Base-by-base conservation (phyloP, 2,797 vertebrate genomes). In the Diceros bicornis region DNA sequence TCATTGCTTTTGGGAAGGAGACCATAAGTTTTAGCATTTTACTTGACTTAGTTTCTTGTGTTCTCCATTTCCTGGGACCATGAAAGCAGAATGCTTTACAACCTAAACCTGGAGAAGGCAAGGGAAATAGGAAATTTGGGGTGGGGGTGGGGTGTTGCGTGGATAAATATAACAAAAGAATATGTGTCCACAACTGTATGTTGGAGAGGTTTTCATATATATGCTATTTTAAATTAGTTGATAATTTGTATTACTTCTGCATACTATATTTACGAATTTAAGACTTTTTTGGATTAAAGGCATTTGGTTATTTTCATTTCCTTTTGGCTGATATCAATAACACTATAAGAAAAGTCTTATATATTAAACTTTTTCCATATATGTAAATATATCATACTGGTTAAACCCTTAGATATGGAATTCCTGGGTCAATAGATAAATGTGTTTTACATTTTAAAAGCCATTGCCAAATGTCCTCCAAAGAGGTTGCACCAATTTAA, bases 341-440 rank as follows among this genome's bases (percentile, higher is more conserved):
- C 37, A 17, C 41, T 61, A 7, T 32, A 87, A 81, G 17, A 93
- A 89, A 97, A 81, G 32, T 4, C 57, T 50, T 29, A 71, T 52
- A 52, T 52, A 17, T 55, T n/a, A 11, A 71, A 69, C 25, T 52
- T 68, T 75, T 83, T 41, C 37, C 4, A 52, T 1, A 13, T 68
- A 78, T 68, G 5, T 57, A 20, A 82, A 34, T 77, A 34, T 18
- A 62, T 44, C 27, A 93, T 69, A 68, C 68, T 47, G 82, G 12
- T 91, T 86, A 87, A 83, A 29, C 74, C 6, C 29, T 47, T 95
- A 85, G 59, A 95, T 78, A 37, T 93, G 37, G 6, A 96, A 92
- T 88, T 91, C 55, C 23, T 91, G 21, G 6, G 34, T 85, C n/a
- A 59, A 69, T 44, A 94, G 47, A 96, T n/a, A 93, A 66, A 47